Evolutionary conservation across 2,113 vertebrate species (phyloP), one percentile per base, ranked within the genome.

Genomic region (Seriola quinqueradiata): DNA sequence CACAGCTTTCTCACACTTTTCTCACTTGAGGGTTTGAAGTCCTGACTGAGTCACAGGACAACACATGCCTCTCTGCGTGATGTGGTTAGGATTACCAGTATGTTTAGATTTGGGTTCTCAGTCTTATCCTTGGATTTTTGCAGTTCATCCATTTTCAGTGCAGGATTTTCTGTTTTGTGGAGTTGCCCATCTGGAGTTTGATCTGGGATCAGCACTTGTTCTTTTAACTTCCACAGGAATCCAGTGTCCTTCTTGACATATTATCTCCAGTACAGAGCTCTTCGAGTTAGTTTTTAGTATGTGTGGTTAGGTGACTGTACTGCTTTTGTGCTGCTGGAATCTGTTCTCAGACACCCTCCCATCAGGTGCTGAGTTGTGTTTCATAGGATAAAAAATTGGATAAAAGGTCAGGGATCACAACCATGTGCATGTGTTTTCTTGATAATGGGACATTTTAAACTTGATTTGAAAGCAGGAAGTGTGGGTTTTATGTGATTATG

Each of bases 41-140:
- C 14, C 32, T 52, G n/a, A 5, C 69, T 12, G 19, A 67, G 75
- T 78, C 25, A 3, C 7, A n/a, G 65, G 86, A 81, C 60, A 61
- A 82, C 78, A 79, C 55, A 66, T 52, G 74, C 48, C 28, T n/a
- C 69, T 75, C 44, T 63, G 48, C 2, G 10, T 55, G 28, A 67
- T 32, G 52, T 5, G 32, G 66, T 69, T 60, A 2, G 8, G 48
- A 66, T 44, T 68, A 72, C 64, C 34, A 17, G 8, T 13, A 28
- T 80, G 67, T 76, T 84, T 77, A 84, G 40, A 81, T 69, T 69
- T 12, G 23, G 19, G 48, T 63, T 68, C 40, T 67, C 44, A 6
- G 46, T 34, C 55, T 81, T 63, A 70, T 82, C 38, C 66, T n/a
- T 23, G 32, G 60, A 81, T 73, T 81, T 66, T n/a, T 36, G 50